Percentiles rank a stretch among this genome's conserved stretches.
These are phyloP conservation scores for Craterocephalus amniculus DNA, from an alignment of 2,797 vertebrate genomes.

Conservation along the genomic window DNA sequence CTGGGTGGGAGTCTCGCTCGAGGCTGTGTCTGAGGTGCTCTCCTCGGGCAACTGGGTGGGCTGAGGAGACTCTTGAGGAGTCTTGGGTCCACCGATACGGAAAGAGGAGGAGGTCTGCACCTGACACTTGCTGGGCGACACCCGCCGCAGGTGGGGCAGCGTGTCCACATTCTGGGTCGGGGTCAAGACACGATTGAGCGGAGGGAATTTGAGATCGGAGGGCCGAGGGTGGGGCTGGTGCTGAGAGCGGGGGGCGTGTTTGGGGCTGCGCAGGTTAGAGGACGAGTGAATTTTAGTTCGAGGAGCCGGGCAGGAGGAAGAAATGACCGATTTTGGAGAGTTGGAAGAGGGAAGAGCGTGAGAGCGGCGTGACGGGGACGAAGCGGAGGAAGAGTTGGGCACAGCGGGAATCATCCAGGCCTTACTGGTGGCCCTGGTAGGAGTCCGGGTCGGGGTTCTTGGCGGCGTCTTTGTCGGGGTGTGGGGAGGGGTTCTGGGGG, in stretches of 20 bases:
- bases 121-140: conserved; percentile 90
- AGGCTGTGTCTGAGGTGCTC: conserved; percentile 78
- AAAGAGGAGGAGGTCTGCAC: conserved; percentile 91
- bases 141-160: conserved; percentile 89
- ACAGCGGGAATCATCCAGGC: conserved; percentile 85
- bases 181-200: conserved; percentile 85
- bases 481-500: conserved; percentile 60
- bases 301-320: conserved; percentile 77
- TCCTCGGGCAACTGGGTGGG: conserved; percentile 56
- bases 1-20: conserved; percentile 80
- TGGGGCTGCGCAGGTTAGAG: conserved; percentile 78
- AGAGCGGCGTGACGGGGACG: conserved; percentile 68
- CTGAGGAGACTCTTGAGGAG: conserved; percentile 66
- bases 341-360: conserved; percentile 49
- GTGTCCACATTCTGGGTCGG: conserved; percentile 90
- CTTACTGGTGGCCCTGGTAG: conserved; percentile 57
- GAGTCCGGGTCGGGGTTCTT: conserved; percentile 70
- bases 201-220: conserved; percentile 86
- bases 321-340: conserved; percentile 67
- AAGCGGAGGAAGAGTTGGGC: conserved; percentile 45
- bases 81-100: conserved; percentile 80
- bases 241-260: conserved; percentile 80
- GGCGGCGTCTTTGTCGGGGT: conserved; percentile 72
- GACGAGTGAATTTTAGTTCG: conserved; percentile 77
- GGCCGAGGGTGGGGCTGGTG: conserved; percentile 83